Percentiles rank a stretch among this genome's conserved stretches.
phyloP scores from a whole-genome alignment of 2,888 invertebrate species.

The Heliconius aoede region DNA sequence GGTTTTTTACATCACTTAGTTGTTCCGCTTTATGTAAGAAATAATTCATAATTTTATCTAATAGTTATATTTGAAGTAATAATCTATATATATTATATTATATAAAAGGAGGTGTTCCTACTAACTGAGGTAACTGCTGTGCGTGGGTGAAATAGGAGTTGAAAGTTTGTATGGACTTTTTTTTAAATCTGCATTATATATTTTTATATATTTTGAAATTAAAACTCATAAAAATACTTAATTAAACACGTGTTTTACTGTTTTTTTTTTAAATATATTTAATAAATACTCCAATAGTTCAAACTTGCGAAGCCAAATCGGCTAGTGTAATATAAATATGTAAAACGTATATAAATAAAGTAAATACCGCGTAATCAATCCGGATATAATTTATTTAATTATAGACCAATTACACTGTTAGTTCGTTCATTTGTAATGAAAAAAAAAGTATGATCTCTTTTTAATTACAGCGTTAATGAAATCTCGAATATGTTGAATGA shows the following conservation, averaged over 20 bases:
- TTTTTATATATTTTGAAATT: too few species aligned
- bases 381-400: conserved; percentile 15
- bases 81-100: too few species aligned
- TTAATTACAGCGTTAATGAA: neutral
- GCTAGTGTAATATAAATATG: neutral
- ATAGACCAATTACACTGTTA: conserved; percentile 5
- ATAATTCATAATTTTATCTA: conserved; percentile 4
- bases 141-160: too few species aligned
- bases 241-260: too few species aligned
- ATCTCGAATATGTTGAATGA: neutral
- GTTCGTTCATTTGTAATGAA: conserved; percentile 5
- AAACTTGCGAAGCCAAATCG: too few species aligned
- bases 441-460: neutral
- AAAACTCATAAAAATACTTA: too few species aligned
- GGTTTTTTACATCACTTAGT: conserved; percentile 8
- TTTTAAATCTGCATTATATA: too few species aligned
- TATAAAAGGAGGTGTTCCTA: too few species aligned
- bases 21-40: conserved; percentile 5
- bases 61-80: neutral
- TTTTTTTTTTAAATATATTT: too few species aligned
- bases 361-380: conserved; percentile 23
- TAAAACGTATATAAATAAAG: conserved; percentile 14
- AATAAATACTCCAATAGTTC: too few species aligned
- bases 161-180: too few species aligned
- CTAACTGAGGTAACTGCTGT: too few species aligned